Base-by-base conservation (phyloP, 2,888 invertebrate genomes). In the Papilio elwesi region DNA sequence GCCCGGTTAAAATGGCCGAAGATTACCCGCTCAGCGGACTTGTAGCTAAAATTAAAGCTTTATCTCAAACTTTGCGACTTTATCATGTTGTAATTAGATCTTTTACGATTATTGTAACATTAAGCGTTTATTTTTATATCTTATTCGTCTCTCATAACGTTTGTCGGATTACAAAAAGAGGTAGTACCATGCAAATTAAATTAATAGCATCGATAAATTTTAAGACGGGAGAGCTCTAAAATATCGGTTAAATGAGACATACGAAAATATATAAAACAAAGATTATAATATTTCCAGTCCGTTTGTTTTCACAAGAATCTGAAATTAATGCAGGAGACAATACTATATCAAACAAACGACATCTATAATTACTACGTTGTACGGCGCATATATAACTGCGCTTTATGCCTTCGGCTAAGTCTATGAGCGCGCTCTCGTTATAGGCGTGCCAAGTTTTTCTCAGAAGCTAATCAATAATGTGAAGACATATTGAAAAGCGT, bases 1-100 rank as follows among this genome's bases (percentile, higher is more conserved):
- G 84, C 87, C 85, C 82, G 84, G 47, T 84, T 85, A 85, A 88
- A 92, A 92, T 85, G 90, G 88, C 82, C 82, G 86, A 91, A 92
- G 91, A 92, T 92, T 91, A 92, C 87, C 88, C 84, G 80, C 77
- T 76, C 78, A 77, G 77, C 83, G 84, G 82, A 87, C 87, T 86
- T 85, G 78, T 78, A 79, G 75, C 75, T 78, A 77, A 86, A 86
- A 89, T 87, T 89, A 87, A 90, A 88, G 88, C 83, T 83, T 82
- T 79, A 81, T 82, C 83, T 87, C 86, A 86, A 86, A 87, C 84
- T 85, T 85, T 87, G 81, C 77, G 78, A 81, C 81, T 79, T 83
- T 81, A 84, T 82, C 80, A 78, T 79, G 79, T 77, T 81, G 80
- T 82, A 82, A 82, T 80, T 77, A 78, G 78, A 73, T 76, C 71